Evolutionary conservation across 2,797 vertebrate genomes (phyloP), one percentile per base, ranked within the genome.

Genomic region (Oreochromis grahami): DNA sequence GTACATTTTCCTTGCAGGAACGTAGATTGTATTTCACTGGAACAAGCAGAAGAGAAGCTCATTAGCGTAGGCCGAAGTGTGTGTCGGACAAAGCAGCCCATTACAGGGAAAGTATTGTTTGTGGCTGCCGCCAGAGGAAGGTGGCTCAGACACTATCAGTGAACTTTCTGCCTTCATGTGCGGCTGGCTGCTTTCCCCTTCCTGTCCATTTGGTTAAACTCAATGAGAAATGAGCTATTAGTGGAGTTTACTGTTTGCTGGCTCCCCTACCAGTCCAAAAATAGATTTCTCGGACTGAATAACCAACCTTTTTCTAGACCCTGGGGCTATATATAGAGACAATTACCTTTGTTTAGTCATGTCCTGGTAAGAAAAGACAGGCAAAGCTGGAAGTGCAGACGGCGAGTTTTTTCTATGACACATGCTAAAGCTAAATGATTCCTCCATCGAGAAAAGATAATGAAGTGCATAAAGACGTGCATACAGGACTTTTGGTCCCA

Each of bases 61-160:
- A 80, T 87, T 85, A 79, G 83, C 85, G 55, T 13, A 19, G 32
- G 15, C 55, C 26, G 17, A 29, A 36, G 19, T 17, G 36, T 36
- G 68, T 76, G 65, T 36, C 8, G 4, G 70, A 72, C 32, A 36
- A 63, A 78, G 58, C 82, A 81, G 80, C 29, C 43, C 36, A 17
- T 83, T 63, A 34, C 50, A 38, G 34, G 77, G 52, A 55, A 81
- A 58, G 79, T 48, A 87, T 93, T 90, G 88, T 92, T 85, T 3
- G 1, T 32, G 19, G 38, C 36, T 19, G 60, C 77, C 45, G 2
- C n/a, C 34, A 17, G 60, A 87, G 91, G 90, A 93, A 89, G 82
- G 51, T 3, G 26, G 26, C 72, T 86, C 87, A 82, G 70, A 79
- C 72, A 12, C 65, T 36, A 77, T 60, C 53, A 74, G 14, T 68